Evolutionary conservation across 2,113 vertebrate genomes (phyloP).

Genomic region (Vimba vimba): DNA sequence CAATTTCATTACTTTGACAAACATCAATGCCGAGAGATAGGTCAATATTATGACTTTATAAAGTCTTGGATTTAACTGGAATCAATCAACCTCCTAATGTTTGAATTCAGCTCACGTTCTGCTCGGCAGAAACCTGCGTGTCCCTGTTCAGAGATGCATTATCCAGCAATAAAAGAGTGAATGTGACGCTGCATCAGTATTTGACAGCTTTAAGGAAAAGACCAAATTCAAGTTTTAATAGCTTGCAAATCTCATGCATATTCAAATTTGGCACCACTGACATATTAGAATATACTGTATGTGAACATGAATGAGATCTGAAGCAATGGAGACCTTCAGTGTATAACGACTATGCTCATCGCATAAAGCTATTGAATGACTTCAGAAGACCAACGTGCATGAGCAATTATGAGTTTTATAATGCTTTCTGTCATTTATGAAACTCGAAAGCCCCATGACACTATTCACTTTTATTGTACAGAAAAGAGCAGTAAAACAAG

Average conservation of each 20-base stretch:
- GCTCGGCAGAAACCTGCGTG: not conserved
- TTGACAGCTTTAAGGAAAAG: not conserved
- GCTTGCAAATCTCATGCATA: not conserved
- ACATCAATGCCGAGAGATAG: not conserved
- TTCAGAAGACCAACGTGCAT: not conserved
- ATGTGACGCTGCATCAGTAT: not conserved
- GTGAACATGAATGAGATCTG: not conserved
- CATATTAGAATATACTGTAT: not conserved
- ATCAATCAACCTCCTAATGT: slow-evolving; percentile 4
- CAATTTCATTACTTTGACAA: not conserved
- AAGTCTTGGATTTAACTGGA: not conserved
- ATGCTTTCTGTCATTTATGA: not conserved
- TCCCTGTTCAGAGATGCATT: slow-evolving; percentile 11
- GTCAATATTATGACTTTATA: not conserved
- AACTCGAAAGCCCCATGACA: not conserved
- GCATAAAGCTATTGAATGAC: not conserved
- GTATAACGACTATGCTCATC: not conserved
- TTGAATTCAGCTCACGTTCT: slow-evolving; percentile 30
- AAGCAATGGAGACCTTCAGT: not conserved
- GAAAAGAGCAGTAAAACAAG: no score
- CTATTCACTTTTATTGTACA: not conserved
- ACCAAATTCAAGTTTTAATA: not conserved
- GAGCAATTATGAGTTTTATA: not conserved
- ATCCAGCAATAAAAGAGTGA: not conserved
- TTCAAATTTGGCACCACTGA: not conserved